Evolutionary conservation across 1,140 invertebrate species (phyloP).

Genomic region (Drosophila ficusphila): DNA sequence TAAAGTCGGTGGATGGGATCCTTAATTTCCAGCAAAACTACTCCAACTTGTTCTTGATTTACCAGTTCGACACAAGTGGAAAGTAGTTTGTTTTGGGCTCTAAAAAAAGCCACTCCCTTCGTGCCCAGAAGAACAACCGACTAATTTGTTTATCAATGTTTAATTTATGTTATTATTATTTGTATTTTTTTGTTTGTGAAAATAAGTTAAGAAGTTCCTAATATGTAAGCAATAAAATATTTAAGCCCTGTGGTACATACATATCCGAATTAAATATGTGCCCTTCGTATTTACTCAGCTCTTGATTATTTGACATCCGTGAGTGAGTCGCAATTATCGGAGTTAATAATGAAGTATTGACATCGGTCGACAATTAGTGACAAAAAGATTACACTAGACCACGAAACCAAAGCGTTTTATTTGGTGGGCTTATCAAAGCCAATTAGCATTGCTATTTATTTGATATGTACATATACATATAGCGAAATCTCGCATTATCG

Average conservation of each 20-base stretch:
- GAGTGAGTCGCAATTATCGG: neutral
- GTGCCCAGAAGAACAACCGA: neutral
- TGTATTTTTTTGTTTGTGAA: neutral
- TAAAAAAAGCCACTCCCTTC: neutral
- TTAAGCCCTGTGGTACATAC: neutral
- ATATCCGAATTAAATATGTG: neutral
- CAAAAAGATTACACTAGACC: neutral
- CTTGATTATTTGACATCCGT: neutral
- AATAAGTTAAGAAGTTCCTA: slow-evolving; percentile 11
- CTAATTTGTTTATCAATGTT: neutral
- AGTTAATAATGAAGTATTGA: neutral
- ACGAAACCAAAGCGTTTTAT: neutral
- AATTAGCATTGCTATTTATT: neutral
- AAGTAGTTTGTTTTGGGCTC: neutral
- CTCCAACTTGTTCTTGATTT: neutral
- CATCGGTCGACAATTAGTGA: slow-evolving; percentile 5
- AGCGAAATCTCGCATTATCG: neutral
- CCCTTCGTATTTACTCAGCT: too few relatives aligned
- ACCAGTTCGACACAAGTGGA: neutral
- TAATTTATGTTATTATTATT: slow-evolving; percentile 26
- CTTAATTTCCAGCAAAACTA: neutral
- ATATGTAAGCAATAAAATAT: slow-evolving; percentile 12
- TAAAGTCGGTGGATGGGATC: neutral
- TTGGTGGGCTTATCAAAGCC: neutral
- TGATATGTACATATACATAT: neutral